Evolutionary conservation across 2,888 invertebrate species (phyloP), one percentile per base, ranked within the genome.

Genomic region (Linnaemya vulpina): DNA sequence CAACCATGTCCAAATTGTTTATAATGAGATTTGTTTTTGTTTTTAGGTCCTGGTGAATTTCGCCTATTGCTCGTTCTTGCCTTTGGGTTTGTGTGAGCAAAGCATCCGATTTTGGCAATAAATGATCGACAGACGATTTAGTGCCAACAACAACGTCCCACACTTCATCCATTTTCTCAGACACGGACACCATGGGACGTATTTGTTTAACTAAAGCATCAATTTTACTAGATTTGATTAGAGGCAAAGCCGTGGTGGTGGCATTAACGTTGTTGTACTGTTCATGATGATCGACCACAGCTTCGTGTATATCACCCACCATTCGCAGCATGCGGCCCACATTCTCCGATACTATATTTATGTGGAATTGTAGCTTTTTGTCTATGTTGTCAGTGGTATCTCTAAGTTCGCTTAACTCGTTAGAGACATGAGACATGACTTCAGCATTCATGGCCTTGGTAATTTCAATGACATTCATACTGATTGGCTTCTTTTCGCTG

Each of bases 101-200:
- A 88, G 97, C 96, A 90, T 97, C 97, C 0, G 97, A 97, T 92
- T 97, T 97, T 1, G 97, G 97, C 51, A 97, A 94, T 71, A 97
- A 93, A 91, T 96, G 95, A 91, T 97, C 97, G 0, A 97, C 96
- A 0, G 97, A 96, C 89, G 96, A 96, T 90, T 97, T 97, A 3
- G 97, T 97, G 15, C 97, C 97, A 0, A 97, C 96, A 13, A 97
- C 96, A 5, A 97, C 96, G 90, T 96, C 96, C 97, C 97, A 97
- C 4, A 97, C 97, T 92, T 97, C 96, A 89, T 97, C 97, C 96
- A 97, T 97, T 92, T 97, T 97, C 90, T 97, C 96, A 0, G 97
- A 96, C 0, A 97, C 97, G 75, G 95, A 95, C 89, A 97, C 95
- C 93, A 97, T 96, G 0, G 97, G 97, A 87, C 95, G 95, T 90